Base-by-base conservation (phyloP, 2,888 invertebrate genomes). In the Temnothorax ravouxi region DNA sequence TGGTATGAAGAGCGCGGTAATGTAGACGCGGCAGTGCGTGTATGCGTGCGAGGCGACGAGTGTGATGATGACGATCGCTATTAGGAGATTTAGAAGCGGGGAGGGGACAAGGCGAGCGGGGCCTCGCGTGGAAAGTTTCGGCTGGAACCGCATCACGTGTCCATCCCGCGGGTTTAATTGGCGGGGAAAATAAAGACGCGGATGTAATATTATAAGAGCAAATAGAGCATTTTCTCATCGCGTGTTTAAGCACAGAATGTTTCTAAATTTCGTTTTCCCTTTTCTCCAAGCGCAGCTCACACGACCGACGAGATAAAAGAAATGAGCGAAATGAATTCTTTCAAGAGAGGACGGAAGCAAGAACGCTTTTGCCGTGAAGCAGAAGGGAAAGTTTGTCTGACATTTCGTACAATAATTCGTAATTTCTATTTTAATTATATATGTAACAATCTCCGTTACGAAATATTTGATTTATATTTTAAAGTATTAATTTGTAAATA, bases 51-150 rank as follows among this genome's bases (percentile, higher is more conserved):
- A 69, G 77, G 44, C 34, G 66, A 77, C 76, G 52, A 77, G 76
- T 25, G 52, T 44, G 74, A 44, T 25, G 59, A 80, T 69, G 77
- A 77, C 59, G 79, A 80, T 72, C 47, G 47, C 79, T 79, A 79
- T 80, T 80, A 80, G 79, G 74, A 80, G 79, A 79, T 79, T 79
- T 72, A 72, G 72, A 47, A 79, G 59, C 47, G 74, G 59, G 74
- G 59, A 13, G 74, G 47, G 21, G 29, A 29, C 44, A 44, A 15
- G 56, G 21, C 29, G 69, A 25, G 69, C 34, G 56, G 29, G 41
- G n/a, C 13, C 34, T 11, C 72, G 47, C 15, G 59, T 74, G 79
- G 79, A 80, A 80, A 80, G 79, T 74, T 80, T 80, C 21, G 79
- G 74, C 74, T 80, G 74, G 72, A 79, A 47, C 21, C 21, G 59